Base-by-base conservation (phyloP, 1,140 invertebrate genomes). In the Drosophila subobscura region DNA sequence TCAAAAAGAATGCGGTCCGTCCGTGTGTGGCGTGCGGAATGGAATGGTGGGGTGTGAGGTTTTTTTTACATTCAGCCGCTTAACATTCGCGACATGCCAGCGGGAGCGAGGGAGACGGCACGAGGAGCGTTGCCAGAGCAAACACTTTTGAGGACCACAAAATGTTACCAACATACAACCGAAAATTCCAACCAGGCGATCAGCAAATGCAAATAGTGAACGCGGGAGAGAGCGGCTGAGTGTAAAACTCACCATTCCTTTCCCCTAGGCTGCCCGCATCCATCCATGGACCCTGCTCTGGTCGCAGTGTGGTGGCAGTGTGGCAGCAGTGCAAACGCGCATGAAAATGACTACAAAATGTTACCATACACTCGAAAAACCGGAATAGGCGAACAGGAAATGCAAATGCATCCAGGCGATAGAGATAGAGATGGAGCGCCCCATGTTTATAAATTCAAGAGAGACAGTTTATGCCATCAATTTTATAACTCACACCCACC, bases 391-490 rank as follows among this genome's bases (percentile, higher is more conserved):
- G 71, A n/a, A 3, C 71, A 75, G 71, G 60, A 75, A 75, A 52
- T 54, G 68, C 68, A 59, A 16, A 40, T 25, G 55, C 29, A 20
- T 2, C 49, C 44, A 1, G 29, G 10, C 33, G 33, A 37, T 12
- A 14, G 42, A 33, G 14, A 37, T 22, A 27, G 52, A 33, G 14
- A 37, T 22, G 20, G 52, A 56, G 45, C 4, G 27, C 14, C 22
- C 5, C n/a, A 20, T 20, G 51, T 71, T 72, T 77, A 88, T 88
- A 88, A 88, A 88, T 76, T 88, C 75, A 78, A 79, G 83, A 83
- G 84, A 84, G 75, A 83, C 83, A 84, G 75, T 88, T 88, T 88
- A 88, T 88, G 79, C 83, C 83, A 88, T 88, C 83, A 88, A 89
- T 88, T 88, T 88, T 88, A 88, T 88, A 88, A 88, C 83, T 78